Evolutionary conservation across 2,888 invertebrate genomes (phyloP).

Genomic region (Synanthedon tipuliformis): DNA sequence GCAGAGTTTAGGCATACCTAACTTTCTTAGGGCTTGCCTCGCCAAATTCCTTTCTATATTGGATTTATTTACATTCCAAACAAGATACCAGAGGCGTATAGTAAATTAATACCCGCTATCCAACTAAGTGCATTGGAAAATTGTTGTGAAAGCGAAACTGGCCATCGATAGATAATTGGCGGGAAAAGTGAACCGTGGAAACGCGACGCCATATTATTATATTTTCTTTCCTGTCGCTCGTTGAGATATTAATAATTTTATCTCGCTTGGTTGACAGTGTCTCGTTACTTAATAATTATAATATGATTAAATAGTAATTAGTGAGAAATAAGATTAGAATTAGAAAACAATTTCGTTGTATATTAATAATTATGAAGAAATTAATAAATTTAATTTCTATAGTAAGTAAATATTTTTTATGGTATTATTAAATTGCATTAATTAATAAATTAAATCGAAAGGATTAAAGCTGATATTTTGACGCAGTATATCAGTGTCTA

Average conservation of each 20-base stretch:
- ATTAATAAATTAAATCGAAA: no score
- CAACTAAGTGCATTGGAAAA: slow-evolving; percentile 23
- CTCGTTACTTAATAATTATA: neutral
- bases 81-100: slow-evolving; percentile 15
- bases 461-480: no score
- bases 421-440: no score
- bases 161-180: slow-evolving; percentile 33
- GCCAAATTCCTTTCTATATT: neutral
- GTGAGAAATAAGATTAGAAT: no score
- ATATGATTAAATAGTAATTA: no score
- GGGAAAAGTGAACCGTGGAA: slow-evolving; percentile 41
- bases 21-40: neutral
- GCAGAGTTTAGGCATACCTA: no score
- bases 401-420: no score
- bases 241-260: neutral
- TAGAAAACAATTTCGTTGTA: no score
- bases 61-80: slow-evolving; percentile 21
- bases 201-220: slow-evolving; percentile 25
- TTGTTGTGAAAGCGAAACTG: slow-evolving; percentile 50
- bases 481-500: no score
- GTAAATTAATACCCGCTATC: slow-evolving; percentile 14
- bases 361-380: no score
- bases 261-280: neutral
- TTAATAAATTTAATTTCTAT: no score
- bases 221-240: slow-evolving; percentile 45